A percentile compares a stretch with the other conserved stretches of the same genome.
Evolutionary conservation across 2,113 vertebrate species (phyloP).

Genomic region (Sardina pilchardus): DNA sequence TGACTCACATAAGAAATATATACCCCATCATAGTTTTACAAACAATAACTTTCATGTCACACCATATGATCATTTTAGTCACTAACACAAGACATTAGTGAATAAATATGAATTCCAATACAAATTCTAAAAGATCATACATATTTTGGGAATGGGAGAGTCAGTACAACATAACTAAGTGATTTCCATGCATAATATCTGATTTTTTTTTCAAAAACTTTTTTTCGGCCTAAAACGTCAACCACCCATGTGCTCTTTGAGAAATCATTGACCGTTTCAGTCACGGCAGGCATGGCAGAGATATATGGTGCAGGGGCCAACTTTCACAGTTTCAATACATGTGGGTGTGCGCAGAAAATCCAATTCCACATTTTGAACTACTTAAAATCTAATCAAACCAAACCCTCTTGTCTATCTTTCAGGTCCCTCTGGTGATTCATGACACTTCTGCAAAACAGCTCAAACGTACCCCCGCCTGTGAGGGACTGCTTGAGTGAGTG

Average conservation of each 20-base stretch:
- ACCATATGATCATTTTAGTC: too few relatives aligned
- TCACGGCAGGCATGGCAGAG: neutral
- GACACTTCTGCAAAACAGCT: neutral
- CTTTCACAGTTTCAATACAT: neutral
- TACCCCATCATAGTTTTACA: too few relatives aligned
- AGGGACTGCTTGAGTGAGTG: neutral
- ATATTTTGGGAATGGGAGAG: too few relatives aligned
- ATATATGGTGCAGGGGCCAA: neutral
- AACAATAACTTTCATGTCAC: too few relatives aligned
- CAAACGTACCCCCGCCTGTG: neutral
- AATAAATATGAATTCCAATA: too few relatives aligned
- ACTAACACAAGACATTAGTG: too few relatives aligned
- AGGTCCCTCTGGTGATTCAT: neutral
- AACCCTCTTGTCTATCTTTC: constrained; percentile 8
- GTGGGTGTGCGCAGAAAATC: neutral
- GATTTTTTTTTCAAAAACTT: too few relatives aligned
- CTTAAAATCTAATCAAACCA: constrained; percentile 10
- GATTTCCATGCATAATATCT: too few relatives aligned
- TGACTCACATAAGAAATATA: too few relatives aligned
- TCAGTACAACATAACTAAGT: too few relatives aligned
- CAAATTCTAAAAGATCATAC: too few relatives aligned
- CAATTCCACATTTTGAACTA: neutral
- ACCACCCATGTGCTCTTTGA: neutral
- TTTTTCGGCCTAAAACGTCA: too few relatives aligned
- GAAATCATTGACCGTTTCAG: neutral